phyloP scores from a whole-genome alignment of 2,113 vertebrate genomes.

The Eublepharis macularius region DNA sequence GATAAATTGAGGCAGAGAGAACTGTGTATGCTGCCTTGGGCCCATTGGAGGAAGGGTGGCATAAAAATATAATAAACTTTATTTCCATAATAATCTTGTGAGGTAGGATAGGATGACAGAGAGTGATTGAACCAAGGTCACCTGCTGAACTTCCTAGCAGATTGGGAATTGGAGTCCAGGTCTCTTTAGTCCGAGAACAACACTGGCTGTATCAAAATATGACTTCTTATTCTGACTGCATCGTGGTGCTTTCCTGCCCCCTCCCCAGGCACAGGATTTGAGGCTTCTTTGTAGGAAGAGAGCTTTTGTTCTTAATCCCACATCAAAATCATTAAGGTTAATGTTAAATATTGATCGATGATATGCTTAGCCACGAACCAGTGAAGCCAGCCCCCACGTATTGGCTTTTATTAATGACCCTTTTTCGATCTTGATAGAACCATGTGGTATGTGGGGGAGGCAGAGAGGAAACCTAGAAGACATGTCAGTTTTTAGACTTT shows the following conservation, averaged over 20 bases:
- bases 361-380: conserved; percentile 50
- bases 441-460: conserved; percentile 5
- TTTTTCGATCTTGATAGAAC: conserved; percentile 31
- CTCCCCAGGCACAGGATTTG: neutral
- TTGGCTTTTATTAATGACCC: conserved; percentile 58
- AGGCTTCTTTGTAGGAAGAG: neutral
- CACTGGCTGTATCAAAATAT: neutral
- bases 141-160: too few relatives aligned
- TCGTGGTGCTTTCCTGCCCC: too few relatives aligned
- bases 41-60: too few relatives aligned
- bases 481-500: conserved; percentile 52
- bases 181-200: too few relatives aligned
- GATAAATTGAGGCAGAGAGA: too few relatives aligned
- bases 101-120: too few relatives aligned
- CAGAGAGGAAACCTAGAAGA: neutral
- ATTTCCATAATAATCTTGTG: too few relatives aligned
- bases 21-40: too few relatives aligned
- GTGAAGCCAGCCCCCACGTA: conserved; percentile 33
- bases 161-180: too few relatives aligned
- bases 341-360: conserved; percentile 57
- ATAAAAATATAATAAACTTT: too few relatives aligned
- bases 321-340: conserved; percentile 54
- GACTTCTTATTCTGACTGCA: neutral
- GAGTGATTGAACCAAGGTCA: too few relatives aligned
- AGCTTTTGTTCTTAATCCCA: conserved; percentile 44